phyloP scores from a whole-genome alignment of 2,888 invertebrate species.

The Cosmorhoe ocellata region DNA sequence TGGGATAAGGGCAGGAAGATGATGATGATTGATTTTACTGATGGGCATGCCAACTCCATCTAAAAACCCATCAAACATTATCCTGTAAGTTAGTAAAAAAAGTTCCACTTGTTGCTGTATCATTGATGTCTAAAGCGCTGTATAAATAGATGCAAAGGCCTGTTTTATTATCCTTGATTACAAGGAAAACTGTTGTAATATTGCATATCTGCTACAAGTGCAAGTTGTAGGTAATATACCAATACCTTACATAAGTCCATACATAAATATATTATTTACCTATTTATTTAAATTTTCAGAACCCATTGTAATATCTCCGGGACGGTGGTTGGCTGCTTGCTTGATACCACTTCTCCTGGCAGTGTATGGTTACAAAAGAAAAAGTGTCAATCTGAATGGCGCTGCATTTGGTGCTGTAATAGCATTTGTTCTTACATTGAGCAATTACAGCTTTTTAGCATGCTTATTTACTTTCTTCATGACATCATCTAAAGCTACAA shows the following conservation, averaged over 20 bases:
- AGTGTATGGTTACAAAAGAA: constrained; percentile 85
- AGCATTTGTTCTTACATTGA: constrained; percentile 89
- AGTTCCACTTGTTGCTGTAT: too few relatives aligned
- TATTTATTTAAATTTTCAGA: constrained; percentile 60
- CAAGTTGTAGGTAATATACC: too few relatives aligned
- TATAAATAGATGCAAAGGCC: too few relatives aligned
- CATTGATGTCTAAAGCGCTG: too few relatives aligned
- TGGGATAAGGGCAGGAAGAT: too few relatives aligned
- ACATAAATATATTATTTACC: constrained; percentile 17
- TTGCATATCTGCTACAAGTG: too few relatives aligned
- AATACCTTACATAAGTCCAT: background rate
- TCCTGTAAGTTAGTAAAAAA: too few relatives aligned
- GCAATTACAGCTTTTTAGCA: constrained; percentile 89
- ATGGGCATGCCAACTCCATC: too few relatives aligned
- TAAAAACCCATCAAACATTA: too few relatives aligned
- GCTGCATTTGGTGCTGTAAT: constrained; percentile 87
- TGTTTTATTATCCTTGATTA: too few relatives aligned
- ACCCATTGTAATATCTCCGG: constrained; percentile 83
- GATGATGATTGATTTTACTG: too few relatives aligned
- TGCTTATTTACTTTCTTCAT: constrained; percentile 90
- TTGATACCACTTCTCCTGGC: constrained; percentile 85
- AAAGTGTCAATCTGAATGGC: constrained; percentile 87
- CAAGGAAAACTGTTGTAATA: too few relatives aligned
- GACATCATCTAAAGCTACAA: constrained; percentile 91
- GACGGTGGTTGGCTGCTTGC: constrained; percentile 85